phyloP scores from a whole-genome alignment of 2,113 vertebrate species.

The Taxidea taxus region DNA sequence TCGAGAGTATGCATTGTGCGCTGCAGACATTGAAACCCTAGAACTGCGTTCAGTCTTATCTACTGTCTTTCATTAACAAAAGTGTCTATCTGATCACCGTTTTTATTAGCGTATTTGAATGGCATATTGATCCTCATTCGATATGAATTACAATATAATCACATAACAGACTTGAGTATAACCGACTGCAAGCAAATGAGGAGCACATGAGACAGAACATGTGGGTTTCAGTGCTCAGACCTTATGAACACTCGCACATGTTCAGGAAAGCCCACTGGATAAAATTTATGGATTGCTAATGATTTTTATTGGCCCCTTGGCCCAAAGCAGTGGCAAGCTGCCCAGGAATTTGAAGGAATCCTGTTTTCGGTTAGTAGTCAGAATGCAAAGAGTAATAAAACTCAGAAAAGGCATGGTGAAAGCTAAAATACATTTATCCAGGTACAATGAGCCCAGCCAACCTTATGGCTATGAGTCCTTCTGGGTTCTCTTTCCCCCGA shows the following conservation, averaged over 20 bases:
- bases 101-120: slow-evolving; percentile 48
- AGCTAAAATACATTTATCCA: slow-evolving; percentile 52
- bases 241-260: slow-evolving; percentile 82
- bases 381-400: slow-evolving; percentile 77
- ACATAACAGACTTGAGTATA: slow-evolving; percentile 34
- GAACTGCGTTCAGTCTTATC: slow-evolving; percentile 47
- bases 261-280: slow-evolving; percentile 86
- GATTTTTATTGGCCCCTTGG: slow-evolving; percentile 85
- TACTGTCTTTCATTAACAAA: slow-evolving; percentile 52
- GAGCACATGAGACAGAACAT: slow-evolving; percentile 61
- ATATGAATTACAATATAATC: slow-evolving; percentile 67
- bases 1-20: neutral
- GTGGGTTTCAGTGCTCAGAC: slow-evolving; percentile 76
- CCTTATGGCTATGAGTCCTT: neutral
- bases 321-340: slow-evolving; percentile 80
- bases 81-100: slow-evolving; percentile 65
- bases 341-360: slow-evolving; percentile 82
- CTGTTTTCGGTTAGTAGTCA: slow-evolving; percentile 80
- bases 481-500: neutral
- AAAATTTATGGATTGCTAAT: slow-evolving; percentile 87
- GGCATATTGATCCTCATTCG: slow-evolving; percentile 63
- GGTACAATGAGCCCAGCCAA: slow-evolving; percentile 31
- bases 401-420: slow-evolving; percentile 58
- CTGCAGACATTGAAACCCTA: neutral
- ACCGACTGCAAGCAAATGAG: slow-evolving; percentile 48